Evolutionary conservation across 1,140 invertebrate species (phyloP), one percentile per base, ranked within the genome.

Genomic region (Heliconius melpomene): DNA sequence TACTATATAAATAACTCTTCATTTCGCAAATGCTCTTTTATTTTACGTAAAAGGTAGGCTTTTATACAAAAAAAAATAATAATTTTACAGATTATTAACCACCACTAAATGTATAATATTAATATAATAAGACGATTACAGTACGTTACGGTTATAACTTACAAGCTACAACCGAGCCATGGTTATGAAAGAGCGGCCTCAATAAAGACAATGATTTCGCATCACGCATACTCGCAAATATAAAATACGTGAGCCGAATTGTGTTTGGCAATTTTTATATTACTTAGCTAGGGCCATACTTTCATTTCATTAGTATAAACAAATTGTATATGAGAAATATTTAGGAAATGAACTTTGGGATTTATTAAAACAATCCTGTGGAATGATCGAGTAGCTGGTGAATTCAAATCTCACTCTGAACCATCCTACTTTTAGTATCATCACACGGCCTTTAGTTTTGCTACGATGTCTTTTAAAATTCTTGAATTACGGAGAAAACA

Each of bases 191-290:
- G 70, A 80, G 66, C 16, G 77, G 54, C 66, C 54, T 57, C 70
- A 77, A 74, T 77, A 77, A 73, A 77, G 38, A 70, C 79, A 80
- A 80, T 80, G 79, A 80, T 80, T 80, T 80, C 75, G 38, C 71
- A 77, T 80, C 75, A 74, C 71, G 79, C 75, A 60, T 77, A 80
- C 72, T 36, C 26, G 75, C 46, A 80, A 80, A 77, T 80, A 80
- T 80, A 72, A 74, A 74, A 46, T 77, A 80, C 79, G 79, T 80
- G 79, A 76, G 29, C 18, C 23, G 79, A 75, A 77, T 77, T 52
- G 50, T n/a, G 13, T 52, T 77, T 54, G 54, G 32, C 60, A 76
- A 76, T 40, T 36, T 76, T 77, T 77, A 77, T 77, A 77, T 71
- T 72, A 38, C 50, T 54, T 74, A 23, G 36, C 60, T 29, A 16